Evolutionary conservation across 2,888 invertebrate species (phyloP), one percentile per base, ranked within the genome.

Genomic region (Malachius bipustulatus): DNA sequence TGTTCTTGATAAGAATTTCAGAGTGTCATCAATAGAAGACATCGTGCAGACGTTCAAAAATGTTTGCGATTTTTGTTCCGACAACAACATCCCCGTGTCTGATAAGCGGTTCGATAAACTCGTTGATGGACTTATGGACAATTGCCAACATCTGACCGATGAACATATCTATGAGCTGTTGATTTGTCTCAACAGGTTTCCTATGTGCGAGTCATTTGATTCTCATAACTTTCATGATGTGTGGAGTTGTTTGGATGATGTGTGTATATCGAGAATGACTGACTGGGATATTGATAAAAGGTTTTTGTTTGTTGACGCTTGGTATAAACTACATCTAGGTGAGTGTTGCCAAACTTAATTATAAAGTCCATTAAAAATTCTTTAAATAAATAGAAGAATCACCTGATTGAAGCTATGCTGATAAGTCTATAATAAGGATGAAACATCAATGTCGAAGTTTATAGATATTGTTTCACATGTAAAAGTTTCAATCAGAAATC

Each of bases 191-290:
- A 50, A 52, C 2, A 52, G 65, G 27, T 70, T 73, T 60, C 74
- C 77, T 1, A 54, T 58, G 32, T 65, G 71, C 10, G 55, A 59
- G 11, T 66, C 69, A 1, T 59, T 68, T 4, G 62, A 66, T 34
- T 64, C 70, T 3, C 66, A 69, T 38, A 77, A 78, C 55, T 78
- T 64, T 48, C 65, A 70, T 37, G 71, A 73, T 49, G 57, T 83
- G 1, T 79, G 79, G 76, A 73, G 67, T 33, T 70, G 72, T 8
- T 51, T 87, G 31, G 82, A 84, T 52, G 68, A 72, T 44, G 71
- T 72, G 35, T 81, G 82, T 48, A 54, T 67, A 10, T 56, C 52
- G 53, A 53, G 50, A 41, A 53, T 67, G 41, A 52, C 54, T 0
- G 46, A 53, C 1, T 78, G 77, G 76, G 54, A 65, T 11, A 49